A percentile compares a stretch with the other conserved stretches of the same genome.
phyloP scores from a whole-genome alignment of 2,888 invertebrate species.

The Sesia apiformis region DNA sequence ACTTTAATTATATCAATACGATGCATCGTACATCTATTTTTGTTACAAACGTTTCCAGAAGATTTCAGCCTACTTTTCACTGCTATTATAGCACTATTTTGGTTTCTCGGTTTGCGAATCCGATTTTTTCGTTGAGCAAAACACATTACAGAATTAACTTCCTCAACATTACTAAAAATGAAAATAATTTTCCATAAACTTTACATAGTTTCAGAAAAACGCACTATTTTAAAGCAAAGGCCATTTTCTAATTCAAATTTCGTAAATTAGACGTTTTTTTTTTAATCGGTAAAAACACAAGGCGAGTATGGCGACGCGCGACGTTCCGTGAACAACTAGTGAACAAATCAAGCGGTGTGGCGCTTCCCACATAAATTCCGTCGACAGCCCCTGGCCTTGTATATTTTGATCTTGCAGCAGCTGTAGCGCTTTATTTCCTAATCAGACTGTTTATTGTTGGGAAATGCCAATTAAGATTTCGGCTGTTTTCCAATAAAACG shows the following conservation, averaged over 20 bases:
- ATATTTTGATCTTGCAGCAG: constrained; percentile 8
- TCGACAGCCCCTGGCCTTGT: neutral
- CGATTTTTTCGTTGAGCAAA: too few relatives aligned
- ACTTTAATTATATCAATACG: constrained; percentile 35
- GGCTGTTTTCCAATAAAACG: neutral
- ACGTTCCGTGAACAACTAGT: constrained; percentile 2
- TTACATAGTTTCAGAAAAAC: neutral
- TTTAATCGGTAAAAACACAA: constrained; percentile 1
- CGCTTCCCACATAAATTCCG: constrained; percentile 1
- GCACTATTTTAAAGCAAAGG: neutral
- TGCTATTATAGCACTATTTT: too few relatives aligned
- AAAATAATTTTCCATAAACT: too few relatives aligned
- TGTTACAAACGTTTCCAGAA: constrained; percentile 12
- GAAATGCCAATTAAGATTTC: neutral
- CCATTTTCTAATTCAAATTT: neutral
- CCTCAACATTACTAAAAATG: too few relatives aligned
- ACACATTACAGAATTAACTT: too few relatives aligned
- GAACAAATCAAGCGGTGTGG: neutral
- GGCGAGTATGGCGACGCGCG: constrained; percentile 5
- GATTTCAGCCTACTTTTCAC: constrained; percentile 5
- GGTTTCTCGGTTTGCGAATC: too few relatives aligned
- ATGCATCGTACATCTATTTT: constrained; percentile 23
- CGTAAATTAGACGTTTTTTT: neutral
- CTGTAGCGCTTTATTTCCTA: constrained; percentile 2
- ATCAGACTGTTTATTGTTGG: neutral